These are phyloP conservation scores for Pipistrellus nathusii DNA, from an alignment of 2,797 vertebrate genomes.

Conservation along the genomic window DNA sequence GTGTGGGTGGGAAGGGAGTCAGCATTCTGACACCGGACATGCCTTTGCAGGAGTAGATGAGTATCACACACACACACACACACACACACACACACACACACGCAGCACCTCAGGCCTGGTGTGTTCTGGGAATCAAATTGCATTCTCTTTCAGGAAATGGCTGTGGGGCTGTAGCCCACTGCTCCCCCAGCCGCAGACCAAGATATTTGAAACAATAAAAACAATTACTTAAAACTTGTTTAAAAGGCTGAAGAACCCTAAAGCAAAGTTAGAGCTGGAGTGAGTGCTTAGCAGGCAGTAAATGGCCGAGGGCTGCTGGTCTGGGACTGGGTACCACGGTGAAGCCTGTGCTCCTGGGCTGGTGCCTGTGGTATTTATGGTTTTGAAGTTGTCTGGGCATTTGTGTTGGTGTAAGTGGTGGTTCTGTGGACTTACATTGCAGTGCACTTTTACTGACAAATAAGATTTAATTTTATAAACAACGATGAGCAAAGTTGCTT, in stretches of 20 bases:
- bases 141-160: not conserved
- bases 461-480: slow-evolving; percentile 17
- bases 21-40: not conserved
- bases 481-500: not conserved
- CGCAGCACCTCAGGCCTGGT: not conserved
- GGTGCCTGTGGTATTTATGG: not conserved
- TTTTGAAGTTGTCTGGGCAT: not conserved
- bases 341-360: not conserved
- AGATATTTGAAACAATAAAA: not conserved
- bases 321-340: not conserved
- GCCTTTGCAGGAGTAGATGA: not conserved
- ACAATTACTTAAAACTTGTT: not conserved
- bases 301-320: not conserved
- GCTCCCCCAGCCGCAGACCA: not conserved
- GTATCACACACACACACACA: not conserved
- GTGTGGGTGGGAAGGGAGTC: not conserved
- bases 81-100: not conserved
- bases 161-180: not conserved
- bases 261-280: not conserved
- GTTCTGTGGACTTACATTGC: not conserved
- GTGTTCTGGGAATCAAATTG: not conserved
- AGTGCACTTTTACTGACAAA: not conserved
- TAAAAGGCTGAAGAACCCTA: not conserved
- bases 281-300: not conserved
- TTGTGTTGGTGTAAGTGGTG: not conserved